Base-by-base conservation (phyloP, 2,888 invertebrate genomes). In the Ypsolopha sequella region DNA sequence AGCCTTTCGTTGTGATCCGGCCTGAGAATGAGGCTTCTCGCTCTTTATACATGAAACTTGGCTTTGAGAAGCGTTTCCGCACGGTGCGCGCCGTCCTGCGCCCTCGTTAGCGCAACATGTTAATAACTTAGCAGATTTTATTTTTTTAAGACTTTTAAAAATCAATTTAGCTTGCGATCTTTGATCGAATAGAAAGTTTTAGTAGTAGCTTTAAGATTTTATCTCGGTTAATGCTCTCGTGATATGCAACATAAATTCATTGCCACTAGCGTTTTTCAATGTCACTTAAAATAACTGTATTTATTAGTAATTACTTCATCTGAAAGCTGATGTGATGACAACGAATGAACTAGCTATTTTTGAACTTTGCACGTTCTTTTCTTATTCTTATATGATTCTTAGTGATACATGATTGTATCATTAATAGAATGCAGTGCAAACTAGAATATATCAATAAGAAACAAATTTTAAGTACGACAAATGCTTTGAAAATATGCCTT, bases 1-100 rank as follows among this genome's bases (percentile, higher is more conserved):
- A 91, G 65, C 95, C 95, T 53, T 95, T 94, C 80, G 95, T 95
- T 59, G 94, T 95, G 64, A 95, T 95, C 82, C 80, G 86, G 64
- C 95, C 95, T 55, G 94, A 95, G 78, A 95, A 95, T 77, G 93
- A 94, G 76, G 95, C 95, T 57, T 95, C 95, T 59, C 92, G 93
- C 68, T 92, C 92, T 65, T 89, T 95, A 52, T 95, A 95, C 81
- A 91, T 89, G 62, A 95, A 95, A 76, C 88, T 95, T 66, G 94
- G 95, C 66, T 95, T 95, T 84, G 89, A 89, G 71, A 93, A 91
- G 76, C 90, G 91, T 64, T 95, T 92, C 77, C 91, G 93, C 78
- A 94, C 93, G 63, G 93, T 93, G 59, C 90, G 95, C 62, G 94
- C 94, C 70, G 92, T 93, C 59, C 89, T 95, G 73, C 90, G 90